Base-by-base conservation (phyloP, 1,140 invertebrate species). In the Listronotus oregonensis region DNA sequence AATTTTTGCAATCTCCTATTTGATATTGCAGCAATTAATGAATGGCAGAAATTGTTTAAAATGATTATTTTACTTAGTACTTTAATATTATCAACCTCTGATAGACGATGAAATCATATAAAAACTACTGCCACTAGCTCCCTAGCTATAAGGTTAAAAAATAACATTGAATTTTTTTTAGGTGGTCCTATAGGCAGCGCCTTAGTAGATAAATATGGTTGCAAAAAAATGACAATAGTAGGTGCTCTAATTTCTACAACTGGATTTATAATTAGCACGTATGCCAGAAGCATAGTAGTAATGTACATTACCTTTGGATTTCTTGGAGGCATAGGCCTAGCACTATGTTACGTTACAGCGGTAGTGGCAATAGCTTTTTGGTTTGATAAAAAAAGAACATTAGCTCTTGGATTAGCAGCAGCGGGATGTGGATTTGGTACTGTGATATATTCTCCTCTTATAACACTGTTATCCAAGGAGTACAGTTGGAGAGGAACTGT, bases 331-430 rank as follows among this genome's bases (percentile, higher is more conserved):
- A 80, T 94, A 17, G 94, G 93, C 6, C 81, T 96, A 54, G 91
- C 92, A 5, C 80, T 96, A 31, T 91, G 92, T 31, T 94, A 93
- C 75, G 93, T 96, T 1, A 94, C 94, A 12, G 92, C 92, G 0
- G 92, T 95, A 0, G 95, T 98, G 1, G 89, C 88, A 34, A 95
- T 98, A 52, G 95, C 95, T 8, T 96, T 94, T 76, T 98, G 97
- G 86, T 98, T 98, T 78, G 96, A 98, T 69, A 92, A 93, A 73
- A 92, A 90, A 74, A 84, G 95, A 27, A 94, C 92, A 8, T 82
- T 98, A 44, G 96, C 96, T 4, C 94, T 94, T 12, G 94, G 96
- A 0, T 84, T 98, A 31, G 91, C 94, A 0, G 94, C 95, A 1
- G 93, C 93, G 71, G 94, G 94, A 15, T 93, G 92, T 9, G 91